Percentiles rank a stretch among this genome's conserved stretches.
phyloP scores from a whole-genome alignment of 2,797 vertebrate species.

The Typhlichthys subterraneus region DNA sequence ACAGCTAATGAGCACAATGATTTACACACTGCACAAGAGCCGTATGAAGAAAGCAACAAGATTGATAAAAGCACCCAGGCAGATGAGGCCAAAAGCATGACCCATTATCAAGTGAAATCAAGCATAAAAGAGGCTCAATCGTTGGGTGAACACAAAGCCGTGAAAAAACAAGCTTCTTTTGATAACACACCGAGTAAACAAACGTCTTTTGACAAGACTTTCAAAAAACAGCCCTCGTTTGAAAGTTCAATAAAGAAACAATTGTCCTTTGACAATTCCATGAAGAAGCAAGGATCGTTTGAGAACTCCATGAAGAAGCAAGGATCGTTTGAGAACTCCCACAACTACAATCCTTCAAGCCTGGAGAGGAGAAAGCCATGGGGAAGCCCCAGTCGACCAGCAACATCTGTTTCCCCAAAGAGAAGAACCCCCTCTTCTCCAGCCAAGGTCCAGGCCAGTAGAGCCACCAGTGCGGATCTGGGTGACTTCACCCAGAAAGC shows the following conservation, averaged over 20 bases:
- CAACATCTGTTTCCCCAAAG: constrained; percentile 67
- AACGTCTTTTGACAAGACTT: constrained; percentile 67
- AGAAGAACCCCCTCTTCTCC: constrained; percentile 68
- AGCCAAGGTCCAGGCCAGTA: constrained; percentile 61
- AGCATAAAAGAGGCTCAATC: constrained; percentile 47
- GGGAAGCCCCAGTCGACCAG: constrained; percentile 71
- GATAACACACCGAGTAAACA: constrained; percentile 69
- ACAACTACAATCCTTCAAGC: constrained; percentile 56
- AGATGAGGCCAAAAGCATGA: constrained; percentile 48
- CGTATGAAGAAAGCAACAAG: constrained; percentile 46
- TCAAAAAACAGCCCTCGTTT: constrained; percentile 72
- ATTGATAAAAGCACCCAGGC: constrained; percentile 70
- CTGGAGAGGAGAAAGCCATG: constrained; percentile 77
- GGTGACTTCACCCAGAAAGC: constrained; percentile 66
- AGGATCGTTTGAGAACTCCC: constrained; percentile 63
- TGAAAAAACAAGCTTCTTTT: constrained; percentile 70
- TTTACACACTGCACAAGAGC: constrained; percentile 13
- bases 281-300: constrained; percentile 69
- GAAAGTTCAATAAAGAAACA: constrained; percentile 72
- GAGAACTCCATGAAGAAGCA: constrained; percentile 71
- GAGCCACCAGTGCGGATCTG: constrained; percentile 62
- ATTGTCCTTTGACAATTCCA: constrained; percentile 67
- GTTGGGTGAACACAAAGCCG: constrained; percentile 50
- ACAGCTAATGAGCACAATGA: constrained; percentile 25
- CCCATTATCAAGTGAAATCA: constrained; percentile 41